phyloP scores from a whole-genome alignment of 2,888 invertebrate species.

The Malthinus seriepunctatus region DNA sequence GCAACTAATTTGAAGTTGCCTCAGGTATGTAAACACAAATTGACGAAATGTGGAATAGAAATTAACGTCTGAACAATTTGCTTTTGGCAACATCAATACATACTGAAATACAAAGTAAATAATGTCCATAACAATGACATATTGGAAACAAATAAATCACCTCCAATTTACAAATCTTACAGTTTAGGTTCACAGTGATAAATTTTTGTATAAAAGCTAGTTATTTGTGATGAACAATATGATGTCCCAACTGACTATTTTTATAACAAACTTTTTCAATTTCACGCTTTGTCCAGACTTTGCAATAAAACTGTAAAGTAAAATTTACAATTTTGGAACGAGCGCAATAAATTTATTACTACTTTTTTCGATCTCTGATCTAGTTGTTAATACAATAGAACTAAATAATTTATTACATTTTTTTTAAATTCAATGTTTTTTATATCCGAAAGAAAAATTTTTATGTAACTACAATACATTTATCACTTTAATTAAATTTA shows the following conservation, averaged over 20 bases:
- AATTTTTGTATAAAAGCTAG: slow-evolving; percentile 15
- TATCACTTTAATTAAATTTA: too few species aligned
- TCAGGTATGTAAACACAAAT: slow-evolving; percentile 4
- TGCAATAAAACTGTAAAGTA: slow-evolving; percentile 52
- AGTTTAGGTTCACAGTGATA: too few species aligned
- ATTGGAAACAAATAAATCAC: too few species aligned
- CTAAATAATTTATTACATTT: slow-evolving; percentile 16
- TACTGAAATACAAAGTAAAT: not conserved
- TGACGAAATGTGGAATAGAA: slow-evolving; percentile 5
- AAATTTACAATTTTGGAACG: slow-evolving; percentile 50
- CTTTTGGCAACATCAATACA: not conserved
- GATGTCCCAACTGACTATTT: slow-evolving; percentile 45
- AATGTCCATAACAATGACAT: not conserved
- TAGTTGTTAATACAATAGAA: slow-evolving; percentile 42
- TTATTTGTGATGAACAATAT: slow-evolving; percentile 48
- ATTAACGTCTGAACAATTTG: slow-evolving; percentile 6
- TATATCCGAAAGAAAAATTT: not conserved
- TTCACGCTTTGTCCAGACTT: slow-evolving; percentile 51
- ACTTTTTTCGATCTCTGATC: slow-evolving; percentile 44
- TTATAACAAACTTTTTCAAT: slow-evolving; percentile 54
- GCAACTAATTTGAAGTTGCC: slow-evolving; percentile 4
- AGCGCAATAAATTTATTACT: slow-evolving; percentile 45
- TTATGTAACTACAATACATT: too few species aligned
- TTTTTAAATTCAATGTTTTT: not conserved
- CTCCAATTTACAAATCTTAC: too few species aligned